A percentile compares a stretch with the other conserved stretches of the same genome.
These are phyloP conservation scores for Penaeus monodon DNA, from an alignment of 2,888 invertebrate species.

Conservation along the genomic window DNA sequence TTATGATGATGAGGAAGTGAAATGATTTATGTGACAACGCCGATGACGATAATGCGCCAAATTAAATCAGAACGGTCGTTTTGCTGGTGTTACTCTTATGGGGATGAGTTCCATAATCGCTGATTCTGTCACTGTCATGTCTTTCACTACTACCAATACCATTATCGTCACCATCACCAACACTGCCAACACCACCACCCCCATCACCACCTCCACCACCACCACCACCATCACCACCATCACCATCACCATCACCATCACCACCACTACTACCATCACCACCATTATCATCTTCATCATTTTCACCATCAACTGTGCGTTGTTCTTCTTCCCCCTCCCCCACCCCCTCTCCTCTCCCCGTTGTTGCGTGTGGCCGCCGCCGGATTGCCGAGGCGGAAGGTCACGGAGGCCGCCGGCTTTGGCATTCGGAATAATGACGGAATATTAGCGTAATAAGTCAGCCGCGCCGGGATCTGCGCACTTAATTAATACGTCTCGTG, in stretches of 20 bases:
- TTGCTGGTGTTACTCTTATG: background rate
- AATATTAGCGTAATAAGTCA: too few species aligned
- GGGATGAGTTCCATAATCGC: background rate
- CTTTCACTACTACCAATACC: background rate
- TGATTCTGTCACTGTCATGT: background rate
- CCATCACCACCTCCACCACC: background rate
- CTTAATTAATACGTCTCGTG: too few species aligned
- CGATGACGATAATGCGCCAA: too few species aligned
- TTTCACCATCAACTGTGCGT: background rate
- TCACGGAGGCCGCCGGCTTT: too few species aligned
- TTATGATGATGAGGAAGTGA: too few species aligned
- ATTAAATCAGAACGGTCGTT: too few species aligned
- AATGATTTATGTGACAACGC: too few species aligned
- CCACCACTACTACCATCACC: background rate
- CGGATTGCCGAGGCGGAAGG: too few species aligned
- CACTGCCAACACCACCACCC: background rate
- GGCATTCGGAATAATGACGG: too few species aligned
- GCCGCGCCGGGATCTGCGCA: too few species aligned
- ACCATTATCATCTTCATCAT: background rate
- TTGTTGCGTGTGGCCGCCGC: too few species aligned
- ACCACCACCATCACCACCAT: background rate
- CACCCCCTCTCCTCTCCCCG: background rate
- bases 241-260: background rate
- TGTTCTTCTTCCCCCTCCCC: background rate
- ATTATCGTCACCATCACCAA: background rate